Conservation (phyloP, 2,888 invertebrate species). For the Uloborus plumipes region DNA sequence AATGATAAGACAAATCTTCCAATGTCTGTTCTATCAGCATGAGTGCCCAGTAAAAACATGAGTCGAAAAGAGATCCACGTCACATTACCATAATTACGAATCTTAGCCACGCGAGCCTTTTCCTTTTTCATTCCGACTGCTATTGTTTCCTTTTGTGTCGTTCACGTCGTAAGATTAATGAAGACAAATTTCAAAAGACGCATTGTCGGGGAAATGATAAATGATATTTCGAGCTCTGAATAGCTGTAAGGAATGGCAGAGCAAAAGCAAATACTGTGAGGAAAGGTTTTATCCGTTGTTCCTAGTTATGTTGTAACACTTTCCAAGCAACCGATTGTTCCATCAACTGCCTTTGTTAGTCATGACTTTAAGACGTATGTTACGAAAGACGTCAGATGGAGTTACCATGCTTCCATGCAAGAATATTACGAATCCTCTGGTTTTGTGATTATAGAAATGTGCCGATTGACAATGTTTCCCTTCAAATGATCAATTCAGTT, state of each 20-base stretch:
- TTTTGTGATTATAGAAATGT: too few relatives aligned
- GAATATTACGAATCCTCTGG: too few relatives aligned
- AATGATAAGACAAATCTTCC: too few relatives aligned
- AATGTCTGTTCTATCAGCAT: constrained; percentile 4
- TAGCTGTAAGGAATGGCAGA: constrained; percentile 14
- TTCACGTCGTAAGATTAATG: constrained; percentile 44
- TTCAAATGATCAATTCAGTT: too few relatives aligned
- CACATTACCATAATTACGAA: constrained; percentile 52
- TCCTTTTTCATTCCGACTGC: constrained; percentile 20
- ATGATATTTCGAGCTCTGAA: constrained; percentile 25
- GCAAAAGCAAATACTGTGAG: constrained; percentile 24
- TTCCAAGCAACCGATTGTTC: too few relatives aligned
- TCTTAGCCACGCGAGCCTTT: constrained; percentile 35
- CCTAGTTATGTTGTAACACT: too few relatives aligned
- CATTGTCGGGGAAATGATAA: constrained; percentile 33
- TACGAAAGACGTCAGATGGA: too few relatives aligned
- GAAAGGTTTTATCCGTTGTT: constrained; percentile 17
- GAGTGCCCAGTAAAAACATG: constrained; percentile 28
- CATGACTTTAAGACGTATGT: too few relatives aligned
- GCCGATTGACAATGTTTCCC: too few relatives aligned
- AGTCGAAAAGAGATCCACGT: constrained; percentile 43
- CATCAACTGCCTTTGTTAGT: too few relatives aligned
- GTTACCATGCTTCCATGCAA: too few relatives aligned
- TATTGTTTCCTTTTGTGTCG: constrained; percentile 15
- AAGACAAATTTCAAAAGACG: constrained; percentile 46